Base-by-base conservation (phyloP, 2,888 invertebrate species). In the Himalopsyche kuldschensis region DNA sequence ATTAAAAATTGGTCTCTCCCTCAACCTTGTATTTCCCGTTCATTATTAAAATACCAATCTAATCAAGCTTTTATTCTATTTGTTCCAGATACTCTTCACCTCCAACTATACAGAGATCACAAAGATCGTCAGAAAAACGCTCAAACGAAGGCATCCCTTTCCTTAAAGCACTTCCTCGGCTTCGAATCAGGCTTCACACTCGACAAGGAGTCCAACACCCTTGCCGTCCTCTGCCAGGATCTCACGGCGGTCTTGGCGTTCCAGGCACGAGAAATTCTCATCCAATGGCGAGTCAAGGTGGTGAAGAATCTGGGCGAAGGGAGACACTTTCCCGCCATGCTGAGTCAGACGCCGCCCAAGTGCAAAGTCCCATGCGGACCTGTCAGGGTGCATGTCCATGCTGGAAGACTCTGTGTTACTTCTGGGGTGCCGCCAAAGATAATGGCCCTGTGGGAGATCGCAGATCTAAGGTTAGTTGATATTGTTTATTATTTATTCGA, bases 201-300 rank as follows among this genome's bases (percentile, higher is more conserved):
- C 88, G 97, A 97, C 91, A 97, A 97, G 90, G 97, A 98, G 91
- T 96, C 96, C 78, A 96, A 97, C 89, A 97, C 97, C 4, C 93
- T 97, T 88, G 97, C 97, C 41, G 95, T 97, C 87, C 93, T 97
- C 86, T 97, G 97, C 89, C 48, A 78, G 8, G 96, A 96, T 88
- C 97, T 97, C 88, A 95, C 96, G 80, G 96, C 96, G 0, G 95
- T 97, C 27, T 92, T 97, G 82, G 97, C 97, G 0, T 97, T 97
- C 88, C 97, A 97, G 88, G 96, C 96, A 86, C 92, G 97, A 87
- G 97, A 97, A 90, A 92, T 95, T 24, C 92, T 97, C 86, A 96
- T 97, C 88, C 96, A 97, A 89, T 98, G 97, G 97, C 95, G 97
- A 89, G 92, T 81, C 3, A 46, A 84, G 31, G 84, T 80, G 11